Evolutionary conservation across 2,113 vertebrate genomes (phyloP).

Genomic region (Galeopterus variegatus): DNA sequence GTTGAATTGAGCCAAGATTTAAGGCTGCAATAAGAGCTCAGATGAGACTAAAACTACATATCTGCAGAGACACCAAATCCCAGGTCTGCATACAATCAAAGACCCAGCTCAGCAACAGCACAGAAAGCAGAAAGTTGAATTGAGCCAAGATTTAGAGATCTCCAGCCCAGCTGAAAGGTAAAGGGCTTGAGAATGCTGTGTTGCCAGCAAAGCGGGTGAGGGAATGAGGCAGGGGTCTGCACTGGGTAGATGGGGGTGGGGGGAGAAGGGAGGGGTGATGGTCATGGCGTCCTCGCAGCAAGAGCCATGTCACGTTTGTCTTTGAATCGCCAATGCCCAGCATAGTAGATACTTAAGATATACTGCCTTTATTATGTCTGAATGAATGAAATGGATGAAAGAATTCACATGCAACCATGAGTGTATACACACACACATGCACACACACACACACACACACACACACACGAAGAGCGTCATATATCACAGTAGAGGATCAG

Average conservation of each 20-base stretch:
- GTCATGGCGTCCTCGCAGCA: not conserved
- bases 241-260: not conserved
- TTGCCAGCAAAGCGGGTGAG: not conserved
- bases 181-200: not conserved
- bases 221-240: not conserved
- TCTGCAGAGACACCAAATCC: not conserved
- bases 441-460: not conserved
- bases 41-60: not conserved
- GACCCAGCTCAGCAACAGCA: not conserved
- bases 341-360: not conserved
- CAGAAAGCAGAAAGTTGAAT: not conserved
- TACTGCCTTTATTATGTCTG: not conserved
- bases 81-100: not conserved
- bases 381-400: not conserved
- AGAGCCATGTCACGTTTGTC: not conserved
- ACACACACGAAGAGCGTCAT: not conserved
- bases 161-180: not conserved
- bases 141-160: not conserved
- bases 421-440: not conserved
- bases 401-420: not conserved
- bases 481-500: not conserved
- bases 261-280: too few species aligned
- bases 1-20: not conserved
- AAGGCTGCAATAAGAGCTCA: not conserved
- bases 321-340: not conserved